These are phyloP conservation scores for Pangasius larnaudii DNA, from an alignment of 2,797 vertebrate species.

Conservation along the genomic window DNA sequence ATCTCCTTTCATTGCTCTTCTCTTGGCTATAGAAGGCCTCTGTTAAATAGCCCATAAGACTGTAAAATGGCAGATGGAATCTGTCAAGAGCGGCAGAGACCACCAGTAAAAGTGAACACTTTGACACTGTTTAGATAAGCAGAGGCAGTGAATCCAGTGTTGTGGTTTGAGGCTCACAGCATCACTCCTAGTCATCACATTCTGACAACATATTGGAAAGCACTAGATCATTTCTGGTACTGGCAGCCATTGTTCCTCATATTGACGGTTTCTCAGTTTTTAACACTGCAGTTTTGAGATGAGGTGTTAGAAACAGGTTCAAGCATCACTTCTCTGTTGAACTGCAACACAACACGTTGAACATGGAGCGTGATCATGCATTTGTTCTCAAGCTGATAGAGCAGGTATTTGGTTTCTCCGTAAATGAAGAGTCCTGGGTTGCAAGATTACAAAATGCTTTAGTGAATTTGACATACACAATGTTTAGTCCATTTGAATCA, in stretches of 20 bases:
- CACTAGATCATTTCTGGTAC: background rate
- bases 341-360: background rate
- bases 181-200: slow-evolving; percentile 38
- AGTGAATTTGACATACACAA: background rate
- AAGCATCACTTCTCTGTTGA: background rate
- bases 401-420: background rate
- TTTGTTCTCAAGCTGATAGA: background rate
- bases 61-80: slow-evolving; percentile 60
- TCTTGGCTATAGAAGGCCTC: slow-evolving; percentile 54
- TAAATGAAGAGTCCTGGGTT: background rate
- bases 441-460: background rate
- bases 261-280: background rate
- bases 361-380: too few species aligned
- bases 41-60: slow-evolving; percentile 55
- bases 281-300: background rate
- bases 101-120: slow-evolving; percentile 56
- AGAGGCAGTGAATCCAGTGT: slow-evolving; percentile 55
- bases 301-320: background rate
- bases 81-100: slow-evolving; percentile 55
- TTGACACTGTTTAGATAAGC: slow-evolving; percentile 60
- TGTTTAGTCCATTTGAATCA: background rate
- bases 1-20: slow-evolving; percentile 54
- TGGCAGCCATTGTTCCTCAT: background rate
- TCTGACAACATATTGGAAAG: slow-evolving; percentile 1
- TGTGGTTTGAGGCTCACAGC: slow-evolving; percentile 39